Base-by-base conservation (phyloP, 2,797 vertebrate species). In the Limosa lapponica region DNA sequence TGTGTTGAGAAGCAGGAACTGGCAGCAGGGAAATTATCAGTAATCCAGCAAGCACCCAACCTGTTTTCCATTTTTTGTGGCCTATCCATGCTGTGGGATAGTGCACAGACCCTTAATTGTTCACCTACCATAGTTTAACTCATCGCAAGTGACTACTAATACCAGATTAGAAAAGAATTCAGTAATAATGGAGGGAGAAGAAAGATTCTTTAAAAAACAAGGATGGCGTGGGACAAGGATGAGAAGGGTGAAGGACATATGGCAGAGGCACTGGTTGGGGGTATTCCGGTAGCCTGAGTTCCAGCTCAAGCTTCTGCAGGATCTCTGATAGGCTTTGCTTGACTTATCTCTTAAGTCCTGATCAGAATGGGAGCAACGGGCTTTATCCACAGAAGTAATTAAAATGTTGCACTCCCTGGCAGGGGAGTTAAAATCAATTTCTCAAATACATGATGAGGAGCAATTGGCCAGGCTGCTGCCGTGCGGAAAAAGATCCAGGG, bases 351-450 rank as follows among this genome's bases (percentile, higher is more conserved):
- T 89, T 95, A 93, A 96, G 81, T 90, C 91, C 58, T 72, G 93
- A 95, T 95, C 87, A 92, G 92, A 95, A 95, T 54, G 82, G 92
- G 87, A 96, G 49, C 91, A 87, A 89, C 19, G 4, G 88, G 66
- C 95, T 93, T 96, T 87, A 94, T 89, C 92, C 90, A 66, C 70
- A 95, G 83, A 89, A 95, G 95, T 96, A 96, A 96, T 96, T 96
- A 97, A 94, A 94, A 95, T 70, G 92, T 96, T 94, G 88, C 80
- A 66, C 88, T 96, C 78, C 55, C 71, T 96, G 95, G 89, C 88
- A 92, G 80, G 30, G 32, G 90, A 97, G 85, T 93, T 95, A 91
- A 95, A 96, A 96, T 95, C 96, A 91, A 95, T 97, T 93, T 90
- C 73, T 95, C 61, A 86, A 90, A 95, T 41, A 39, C 69, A 58